Percentiles rank a stretch among this genome's conserved stretches.
Evolutionary conservation across 1,140 invertebrate genomes (phyloP).

Genomic region (Mizuhopecten yessoensis): DNA sequence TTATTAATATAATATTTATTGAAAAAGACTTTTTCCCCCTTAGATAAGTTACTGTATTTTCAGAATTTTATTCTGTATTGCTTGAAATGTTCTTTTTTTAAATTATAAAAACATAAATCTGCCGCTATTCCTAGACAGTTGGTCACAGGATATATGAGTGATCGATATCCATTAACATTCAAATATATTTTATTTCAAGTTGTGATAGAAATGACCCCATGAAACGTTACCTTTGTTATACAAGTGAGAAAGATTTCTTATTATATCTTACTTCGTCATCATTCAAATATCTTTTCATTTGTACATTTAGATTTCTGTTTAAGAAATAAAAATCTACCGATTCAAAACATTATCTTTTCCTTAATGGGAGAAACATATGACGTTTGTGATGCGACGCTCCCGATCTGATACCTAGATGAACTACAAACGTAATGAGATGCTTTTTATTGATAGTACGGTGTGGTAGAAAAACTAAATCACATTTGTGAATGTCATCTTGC

Average conservation of each 20-base stretch:
- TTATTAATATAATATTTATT: too few species aligned
- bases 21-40: too few species aligned
- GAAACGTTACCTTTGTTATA: neutral
- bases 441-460: neutral
- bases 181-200: neutral
- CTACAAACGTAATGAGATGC: constrained; percentile 16
- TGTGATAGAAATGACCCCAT: neutral
- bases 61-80: neutral
- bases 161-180: neutral
- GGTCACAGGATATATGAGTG: neutral
- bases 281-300: constrained; percentile 9
- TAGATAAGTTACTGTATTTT: too few species aligned
- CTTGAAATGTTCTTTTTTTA: neutral
- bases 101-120: neutral
- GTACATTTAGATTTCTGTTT: constrained; percentile 1
- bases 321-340: neutral
- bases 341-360: neutral
- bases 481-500: constrained; percentile 25
- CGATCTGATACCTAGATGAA: constrained; percentile 20
- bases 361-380: neutral
- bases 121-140: neutral
- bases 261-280: neutral
- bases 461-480: neutral
- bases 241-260: neutral
- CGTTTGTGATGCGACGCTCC: neutral